These are phyloP conservation scores for Dicrostonyx torquatus DNA, from an alignment of 2,797 vertebrate genomes.

Conservation along the genomic window DNA sequence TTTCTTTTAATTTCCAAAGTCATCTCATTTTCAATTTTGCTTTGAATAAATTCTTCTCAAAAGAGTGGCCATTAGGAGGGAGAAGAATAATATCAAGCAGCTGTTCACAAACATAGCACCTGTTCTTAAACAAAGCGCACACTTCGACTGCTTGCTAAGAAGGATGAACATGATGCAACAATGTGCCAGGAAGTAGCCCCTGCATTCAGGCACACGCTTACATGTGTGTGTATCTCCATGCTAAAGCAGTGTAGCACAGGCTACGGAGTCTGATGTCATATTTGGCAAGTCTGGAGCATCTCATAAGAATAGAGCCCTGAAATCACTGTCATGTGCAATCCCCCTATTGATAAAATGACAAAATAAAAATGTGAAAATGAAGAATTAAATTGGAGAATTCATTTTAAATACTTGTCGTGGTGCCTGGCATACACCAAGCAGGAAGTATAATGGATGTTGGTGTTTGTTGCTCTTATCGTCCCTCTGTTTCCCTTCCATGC, in stretches of 20 bases:
- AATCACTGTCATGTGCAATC: neutral
- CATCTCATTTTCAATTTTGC: constrained; percentile 71
- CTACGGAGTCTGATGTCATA: neutral
- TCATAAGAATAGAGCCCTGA: neutral
- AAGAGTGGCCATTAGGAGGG: constrained; percentile 65
- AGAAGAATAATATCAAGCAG: neutral
- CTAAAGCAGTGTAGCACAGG: neutral
- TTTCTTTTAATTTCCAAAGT: constrained; percentile 76
- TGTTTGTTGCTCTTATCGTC: neutral
- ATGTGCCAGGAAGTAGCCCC: rapidly evolving
- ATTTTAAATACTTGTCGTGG: neutral
- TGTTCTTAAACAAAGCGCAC: neutral
- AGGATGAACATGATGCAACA: no score
- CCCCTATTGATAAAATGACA: neutral
- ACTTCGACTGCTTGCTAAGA: neutral
- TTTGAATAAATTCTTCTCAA: constrained; percentile 59
- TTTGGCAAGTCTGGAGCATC: neutral
- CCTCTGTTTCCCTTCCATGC: neutral
- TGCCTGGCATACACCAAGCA: neutral
- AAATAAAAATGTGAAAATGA: neutral
- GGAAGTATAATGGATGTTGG: neutral
- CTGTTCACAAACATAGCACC: neutral
- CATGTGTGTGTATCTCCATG: neutral
- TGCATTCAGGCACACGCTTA: neutral
- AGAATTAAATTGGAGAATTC: constrained; percentile 25